Evolutionary conservation across 2,888 invertebrate genomes (phyloP), one percentile per base, ranked within the genome.

Genomic region (Chloroclystis v-ata): DNA sequence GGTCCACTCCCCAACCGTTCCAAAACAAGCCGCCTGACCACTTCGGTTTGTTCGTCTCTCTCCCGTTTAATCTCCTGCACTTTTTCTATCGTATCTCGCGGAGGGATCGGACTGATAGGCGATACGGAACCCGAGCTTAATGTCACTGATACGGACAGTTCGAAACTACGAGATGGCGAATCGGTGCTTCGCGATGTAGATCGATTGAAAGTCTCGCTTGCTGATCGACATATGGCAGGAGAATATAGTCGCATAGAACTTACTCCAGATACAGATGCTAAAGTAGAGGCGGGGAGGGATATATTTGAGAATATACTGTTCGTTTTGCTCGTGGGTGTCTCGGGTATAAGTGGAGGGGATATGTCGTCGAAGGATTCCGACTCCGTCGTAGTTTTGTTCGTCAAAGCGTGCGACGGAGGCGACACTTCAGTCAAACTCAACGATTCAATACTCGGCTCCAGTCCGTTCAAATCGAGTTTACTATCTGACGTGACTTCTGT

Each of bases 11-110:
- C 85, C 62, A 95, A 83, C 75, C 94, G 92, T 67, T 93, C 94
- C 89, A 96, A 91, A 41, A 96, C 93, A 78, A 96, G 86, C 71
- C 95, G 92, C 63, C 95, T 92, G 37, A 96, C 94, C 16, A 96
- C 88, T 70, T 93, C 94, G 56, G 95, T 95, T 76, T 96, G 95
- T 67, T 94, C 93, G 28, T 93, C 56, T 1, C 59, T 49, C 30
- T 56, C 59, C 32, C 59, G 59, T 29, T 54, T 52, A 8, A 56
- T 50, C 45, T 56, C 56, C 32, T 49, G 54, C 35, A 54, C 56
- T 16, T 54, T 54, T 10, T 32, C 58, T 3, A 43, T 52, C 2
- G 92, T 89, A 29, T 76, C 77, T 0, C 66, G 62, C 9, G 56
- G 46, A 39, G 91, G 85, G 46, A 86, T 75, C 0, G 89, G 74